These are phyloP conservation scores for Drosophila funebris DNA, from an alignment of 1,140 invertebrate genomes.

Conservation along the genomic window DNA sequence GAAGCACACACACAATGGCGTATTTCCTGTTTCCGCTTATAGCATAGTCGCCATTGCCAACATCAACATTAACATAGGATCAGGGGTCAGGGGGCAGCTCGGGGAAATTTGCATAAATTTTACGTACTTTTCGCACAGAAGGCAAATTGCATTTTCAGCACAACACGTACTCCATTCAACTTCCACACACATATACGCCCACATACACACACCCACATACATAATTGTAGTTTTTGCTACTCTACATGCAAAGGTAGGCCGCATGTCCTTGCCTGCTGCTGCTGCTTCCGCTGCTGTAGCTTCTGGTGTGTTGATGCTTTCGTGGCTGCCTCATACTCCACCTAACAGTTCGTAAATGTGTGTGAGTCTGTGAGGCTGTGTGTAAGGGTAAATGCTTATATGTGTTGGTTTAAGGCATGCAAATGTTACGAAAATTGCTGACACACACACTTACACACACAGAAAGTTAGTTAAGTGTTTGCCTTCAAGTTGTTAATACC, in stretches of 20 bases:
- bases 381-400: conserved; percentile 10
- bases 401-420: conserved; percentile 77
- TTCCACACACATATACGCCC: conserved; percentile 29
- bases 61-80: conserved; percentile 31
- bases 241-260: conserved; percentile 59
- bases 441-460: conserved; percentile 21
- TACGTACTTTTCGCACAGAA: conserved; percentile 80
- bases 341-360: background rate
- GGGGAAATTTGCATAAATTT: conserved; percentile 77
- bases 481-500: conserved; percentile 70
- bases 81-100: conserved; percentile 58
- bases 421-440: conserved; percentile 80
- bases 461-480: conserved; percentile 75
- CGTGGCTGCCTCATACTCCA: conserved; percentile 2
- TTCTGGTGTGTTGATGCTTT: background rate
- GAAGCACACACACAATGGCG: conserved; percentile 55
- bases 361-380: background rate
- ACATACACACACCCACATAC: conserved; percentile 30
- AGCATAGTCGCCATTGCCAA: conserved; percentile 46
- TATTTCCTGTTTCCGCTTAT: conserved; percentile 78
- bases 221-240: conserved; percentile 43
- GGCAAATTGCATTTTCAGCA: conserved; percentile 81
- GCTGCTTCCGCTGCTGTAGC: conserved; percentile 7
- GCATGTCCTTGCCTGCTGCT: conserved; percentile 46
- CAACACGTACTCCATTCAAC: conserved; percentile 80